A percentile compares a stretch with the other conserved stretches of the same genome.
These are phyloP conservation scores for Pentamera pediparva DNA, from an alignment of 53 echinoderm and acorn worm genomes.

Conservation along the genomic window DNA sequence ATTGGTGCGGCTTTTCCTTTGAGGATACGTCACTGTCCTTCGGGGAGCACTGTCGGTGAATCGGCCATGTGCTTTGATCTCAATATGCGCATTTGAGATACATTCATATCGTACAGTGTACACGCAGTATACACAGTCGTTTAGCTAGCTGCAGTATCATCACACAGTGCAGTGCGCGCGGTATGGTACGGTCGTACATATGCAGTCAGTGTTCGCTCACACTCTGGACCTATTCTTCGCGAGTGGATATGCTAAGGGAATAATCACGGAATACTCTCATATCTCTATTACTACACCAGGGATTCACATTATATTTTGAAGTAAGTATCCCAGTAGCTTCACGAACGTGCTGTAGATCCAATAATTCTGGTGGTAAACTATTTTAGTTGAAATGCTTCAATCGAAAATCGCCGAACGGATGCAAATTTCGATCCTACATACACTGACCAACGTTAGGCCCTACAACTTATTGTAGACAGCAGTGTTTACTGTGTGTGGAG, in stretches of 20 bases:
- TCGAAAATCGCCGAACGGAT: not conserved
- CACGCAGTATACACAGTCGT: too few relatives aligned
- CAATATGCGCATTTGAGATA: conserved; percentile 73
- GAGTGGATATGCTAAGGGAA: conserved; percentile 3
- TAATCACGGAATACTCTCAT: conserved; percentile 10
- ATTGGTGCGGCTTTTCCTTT: conserved; percentile 99
- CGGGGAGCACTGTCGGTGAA: conserved; percentile 87
- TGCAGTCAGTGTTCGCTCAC: not conserved
- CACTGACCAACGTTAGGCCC: too few relatives aligned
- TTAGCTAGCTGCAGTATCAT: too few relatives aligned
- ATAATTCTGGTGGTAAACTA: not conserved
- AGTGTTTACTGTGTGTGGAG: too few relatives aligned
- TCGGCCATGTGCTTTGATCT: conserved; percentile 99
- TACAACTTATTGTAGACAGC: too few relatives aligned
- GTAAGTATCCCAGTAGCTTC: not conserved
- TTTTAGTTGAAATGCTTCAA: not conserved
- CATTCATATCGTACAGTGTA: conserved; percentile 35
- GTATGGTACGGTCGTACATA: too few relatives aligned
- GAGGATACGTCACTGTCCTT: conserved; percentile 99
- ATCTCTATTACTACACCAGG: not conserved
- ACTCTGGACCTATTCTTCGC: not conserved
- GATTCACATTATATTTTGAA: not conserved
- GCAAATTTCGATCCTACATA: too few relatives aligned
- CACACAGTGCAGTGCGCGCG: too few relatives aligned
- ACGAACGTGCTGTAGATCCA: not conserved